Evolutionary conservation across 2,797 vertebrate genomes (phyloP), one percentile per base, ranked within the genome.

Genomic region (Etheostoma nigrum): DNA sequence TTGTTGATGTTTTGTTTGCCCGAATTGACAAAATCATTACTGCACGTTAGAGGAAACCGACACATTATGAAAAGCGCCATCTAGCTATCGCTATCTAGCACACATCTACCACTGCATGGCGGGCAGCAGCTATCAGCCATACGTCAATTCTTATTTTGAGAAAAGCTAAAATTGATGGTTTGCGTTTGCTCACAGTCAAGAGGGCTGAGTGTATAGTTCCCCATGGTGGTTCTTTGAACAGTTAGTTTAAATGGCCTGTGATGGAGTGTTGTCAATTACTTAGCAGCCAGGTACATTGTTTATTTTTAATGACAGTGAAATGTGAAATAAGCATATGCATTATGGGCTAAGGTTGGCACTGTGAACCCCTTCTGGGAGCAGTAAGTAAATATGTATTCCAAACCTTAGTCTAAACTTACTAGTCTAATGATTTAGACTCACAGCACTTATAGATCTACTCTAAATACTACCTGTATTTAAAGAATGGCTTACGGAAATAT

Each of bases 1-100:
- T 82, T 74, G 79, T 53, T 84, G 71, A 81, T 79, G 73, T 65
- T 77, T 66, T 81, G 78, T 80, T 83, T 82, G 78, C 78, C 76
- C 81, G 72, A 80, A 61, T 85, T 71, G 70, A 52, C 65, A 79
- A 74, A 82, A 82, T 86, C 84, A 87, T 90, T 87, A 79, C 25
- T 14, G 67, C 64, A 73, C 64, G 59, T 69, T 75, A 78, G 59
- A 68, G 45, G 52, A 47, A 75, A 33, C 59, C 10, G 59, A 44
- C 44, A 64, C 74, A 83, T 78, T 79, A 72, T 7, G 1, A 42
- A 42, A 47, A 61, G 67, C 5, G 18, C 14, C 48, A 30, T 27
- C 27, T 27, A 27, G 27, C 27, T 27, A 27, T 27, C 27, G 76
- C 64, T 58, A 40, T 79, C 67, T 4, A 15, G 48, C 33, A 23